Evolutionary conservation across 1,140 invertebrate genomes (phyloP).

Genomic region (Stegodyphus mimosarum): DNA sequence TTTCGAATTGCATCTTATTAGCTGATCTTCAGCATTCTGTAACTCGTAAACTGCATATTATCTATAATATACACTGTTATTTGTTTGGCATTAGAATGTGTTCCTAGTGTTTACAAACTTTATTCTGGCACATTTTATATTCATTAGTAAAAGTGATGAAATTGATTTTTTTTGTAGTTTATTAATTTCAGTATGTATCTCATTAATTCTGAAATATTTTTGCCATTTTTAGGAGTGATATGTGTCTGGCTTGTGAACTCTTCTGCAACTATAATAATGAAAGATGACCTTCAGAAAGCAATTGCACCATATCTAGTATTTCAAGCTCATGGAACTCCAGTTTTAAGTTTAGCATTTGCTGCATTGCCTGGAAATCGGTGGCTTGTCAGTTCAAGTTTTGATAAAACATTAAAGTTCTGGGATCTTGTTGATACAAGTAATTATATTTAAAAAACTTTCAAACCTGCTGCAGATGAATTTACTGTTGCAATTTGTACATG

Average conservation of each 20-base stretch:
- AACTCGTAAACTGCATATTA: no score
- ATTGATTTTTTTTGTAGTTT: no score
- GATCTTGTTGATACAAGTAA: conserved; percentile 22
- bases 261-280: neutral
- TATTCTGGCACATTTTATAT: no score
- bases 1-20: no score
- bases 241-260: conserved; percentile 11
- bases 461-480: neutral
- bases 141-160: no score
- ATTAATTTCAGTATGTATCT: no score
- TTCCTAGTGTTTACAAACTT: no score
- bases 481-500: neutral
- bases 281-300: neutral
- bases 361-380: neutral
- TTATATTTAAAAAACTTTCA: neutral
- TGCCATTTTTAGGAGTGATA: conserved; percentile 1
- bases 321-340: conserved; percentile 23
- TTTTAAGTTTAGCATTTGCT: conserved; percentile 26
- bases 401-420: conserved; percentile 39
- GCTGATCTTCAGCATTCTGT: no score
- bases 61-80: no score
- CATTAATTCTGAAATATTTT: no score
- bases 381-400: conserved; percentile 31
- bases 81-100: no score
- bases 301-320: conserved; percentile 24